Evolutionary conservation across 2,888 invertebrate genomes (phyloP), one percentile per base, ranked within the genome.

Genomic region (Cyrtodaria siliqua): DNA sequence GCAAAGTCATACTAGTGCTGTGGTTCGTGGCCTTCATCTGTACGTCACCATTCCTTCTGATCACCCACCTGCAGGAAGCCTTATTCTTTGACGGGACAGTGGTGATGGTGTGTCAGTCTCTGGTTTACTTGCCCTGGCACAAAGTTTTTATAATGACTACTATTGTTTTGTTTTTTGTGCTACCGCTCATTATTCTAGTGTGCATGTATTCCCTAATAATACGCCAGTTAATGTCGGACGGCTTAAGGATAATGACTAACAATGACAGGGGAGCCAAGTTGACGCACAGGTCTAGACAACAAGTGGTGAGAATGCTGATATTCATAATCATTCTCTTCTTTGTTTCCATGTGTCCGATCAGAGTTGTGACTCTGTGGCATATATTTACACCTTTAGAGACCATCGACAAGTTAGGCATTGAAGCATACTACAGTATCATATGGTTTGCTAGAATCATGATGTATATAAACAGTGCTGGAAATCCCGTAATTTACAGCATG

Each of bases 381-480:
- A 96, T 98, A 68, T 95, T 96, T 74, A 96, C 96, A 55, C 96
- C 96, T 42, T 94, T 95, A 0, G 95, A 95, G 90, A 94, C 95
- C 27, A 94, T 96, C 42, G 94, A 95, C 50, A 94, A 95, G 53
- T 94, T 97, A 89, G 97, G 97, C 68, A 94, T 96, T 89, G 97
- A 97, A 86, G 95, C 95, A 68, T 97, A 97, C 93, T 97, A 96
- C 93, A 96, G 96, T 92, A 94, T 97, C 74, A 94, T 97, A 79
- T 97, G 96, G 93, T 96, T 97, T 93, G 96, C 96, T 91, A 95
- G 97, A 83, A 78, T 87, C 18, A 82, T 97, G 96, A 94, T 97
- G 84, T 97, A 97, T 93, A 95, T 97, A 62, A 97, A 98, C 93
- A 97, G 97, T 55, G 97, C 97, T 9, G 95, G 97, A 61, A 98